A percentile compares a stretch with the other conserved stretches of the same genome.
phyloP scores from a whole-genome alignment of 2,797 vertebrate species.

The Aldrovandia affinis region DNA sequence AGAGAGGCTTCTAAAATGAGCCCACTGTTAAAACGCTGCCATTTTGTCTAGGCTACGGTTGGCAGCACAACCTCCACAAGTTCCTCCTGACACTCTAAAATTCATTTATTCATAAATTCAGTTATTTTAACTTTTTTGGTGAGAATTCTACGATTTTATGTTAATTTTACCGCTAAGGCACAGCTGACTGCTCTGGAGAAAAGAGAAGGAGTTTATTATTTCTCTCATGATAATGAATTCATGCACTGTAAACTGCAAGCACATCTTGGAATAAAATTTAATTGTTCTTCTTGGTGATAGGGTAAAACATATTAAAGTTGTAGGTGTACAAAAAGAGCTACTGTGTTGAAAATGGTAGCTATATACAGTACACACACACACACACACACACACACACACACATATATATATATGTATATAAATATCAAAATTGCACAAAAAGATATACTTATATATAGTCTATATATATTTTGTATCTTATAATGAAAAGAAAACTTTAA shows the following conservation, averaged over 20 bases:
- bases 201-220: neutral
- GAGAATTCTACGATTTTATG: neutral
- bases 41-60: conserved; percentile 7
- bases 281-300: neutral
- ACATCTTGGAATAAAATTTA: neutral
- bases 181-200: neutral
- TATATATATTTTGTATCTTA: too few species aligned
- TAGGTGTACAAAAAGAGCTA: neutral
- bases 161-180: neutral
- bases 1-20: neutral
- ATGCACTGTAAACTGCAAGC: neutral
- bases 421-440: too few species aligned
- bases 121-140: too few species aligned
- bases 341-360: neutral
- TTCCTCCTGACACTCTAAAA: neutral
- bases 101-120: too few species aligned
- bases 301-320: neutral
- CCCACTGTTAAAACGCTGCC: neutral
- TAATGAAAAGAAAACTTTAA: neutral
- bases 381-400: too few species aligned
- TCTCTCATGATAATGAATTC: neutral
- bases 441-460: too few species aligned
- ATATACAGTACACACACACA: too few species aligned
- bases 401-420: too few species aligned
- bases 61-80: neutral